Percentiles rank a stretch among this genome's conserved stretches.
Conservation (phyloP, 2,113 vertebrate genomes). For the Vireo altiloquus region DNA sequence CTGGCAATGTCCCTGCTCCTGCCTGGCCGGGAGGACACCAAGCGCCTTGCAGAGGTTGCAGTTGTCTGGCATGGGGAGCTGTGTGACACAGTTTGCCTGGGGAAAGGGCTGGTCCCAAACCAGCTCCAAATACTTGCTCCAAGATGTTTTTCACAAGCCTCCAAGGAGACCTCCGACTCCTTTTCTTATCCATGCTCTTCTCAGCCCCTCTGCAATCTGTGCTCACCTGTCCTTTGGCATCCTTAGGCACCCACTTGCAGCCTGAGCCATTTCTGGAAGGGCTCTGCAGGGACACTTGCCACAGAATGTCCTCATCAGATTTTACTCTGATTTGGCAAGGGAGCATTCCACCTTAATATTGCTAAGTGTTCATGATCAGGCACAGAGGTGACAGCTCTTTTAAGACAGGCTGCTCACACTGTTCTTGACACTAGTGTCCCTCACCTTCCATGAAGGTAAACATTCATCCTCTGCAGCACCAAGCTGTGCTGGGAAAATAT, state of each 20-base stretch:
- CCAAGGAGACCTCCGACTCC: neutral
- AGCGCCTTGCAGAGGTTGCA: neutral
- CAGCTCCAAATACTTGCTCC: neutral
- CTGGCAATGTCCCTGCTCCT: neutral
- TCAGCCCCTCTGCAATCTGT: neutral
- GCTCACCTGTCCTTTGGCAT: neutral
- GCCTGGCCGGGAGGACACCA: accelerated
- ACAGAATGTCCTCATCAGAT: neutral
- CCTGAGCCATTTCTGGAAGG: neutral
- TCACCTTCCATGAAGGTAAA: neutral
- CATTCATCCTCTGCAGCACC: neutral
- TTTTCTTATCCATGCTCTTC: neutral
- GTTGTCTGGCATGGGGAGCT: neutral
- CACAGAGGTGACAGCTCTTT: neutral
- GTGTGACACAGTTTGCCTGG: neutral
- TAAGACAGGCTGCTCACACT: neutral
- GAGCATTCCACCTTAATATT: neutral
- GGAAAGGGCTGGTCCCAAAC: neutral
- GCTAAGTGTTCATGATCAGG: neutral
- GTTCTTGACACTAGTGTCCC: neutral
- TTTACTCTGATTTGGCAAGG: neutral
- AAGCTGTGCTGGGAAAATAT: neutral
- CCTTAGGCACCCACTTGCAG: neutral
- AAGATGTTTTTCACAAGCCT: neutral
- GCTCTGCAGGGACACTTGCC: neutral